These are phyloP conservation scores for Tadarida brasiliensis DNA, from an alignment of 2,797 vertebrate genomes.

Conservation along the genomic window DNA sequence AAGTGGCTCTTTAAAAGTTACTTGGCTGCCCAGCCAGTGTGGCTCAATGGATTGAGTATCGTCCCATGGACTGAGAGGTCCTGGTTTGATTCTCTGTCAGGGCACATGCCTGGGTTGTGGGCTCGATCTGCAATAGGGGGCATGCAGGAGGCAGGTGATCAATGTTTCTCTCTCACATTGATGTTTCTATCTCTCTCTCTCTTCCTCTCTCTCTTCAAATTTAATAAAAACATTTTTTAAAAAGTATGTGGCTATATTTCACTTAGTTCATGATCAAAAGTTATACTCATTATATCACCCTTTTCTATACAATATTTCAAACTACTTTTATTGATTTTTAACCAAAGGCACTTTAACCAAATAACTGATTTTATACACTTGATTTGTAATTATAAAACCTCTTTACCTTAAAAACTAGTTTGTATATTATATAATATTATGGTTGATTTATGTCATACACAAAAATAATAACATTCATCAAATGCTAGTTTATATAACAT, in stretches of 20 bases:
- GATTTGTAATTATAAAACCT: not conserved
- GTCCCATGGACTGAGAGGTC: too few relatives aligned
- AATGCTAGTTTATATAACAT: not conserved
- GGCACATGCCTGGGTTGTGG: too few relatives aligned
- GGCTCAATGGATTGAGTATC: too few relatives aligned
- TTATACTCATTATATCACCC: not conserved
- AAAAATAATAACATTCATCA: conserved; percentile 1
- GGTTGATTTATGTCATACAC: not conserved
- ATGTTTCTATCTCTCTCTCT: too few relatives aligned
- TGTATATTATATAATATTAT: not conserved
- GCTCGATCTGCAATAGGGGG: too few relatives aligned
- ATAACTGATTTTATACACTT: conserved; percentile 45
- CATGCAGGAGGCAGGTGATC: too few relatives aligned
- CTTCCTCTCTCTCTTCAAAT: too few relatives aligned
- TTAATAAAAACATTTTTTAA: too few relatives aligned
- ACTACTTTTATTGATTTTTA: conserved; percentile 47
- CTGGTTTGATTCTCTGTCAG: too few relatives aligned
- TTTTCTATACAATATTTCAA: conserved; percentile 1
- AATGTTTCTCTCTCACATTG: too few relatives aligned
- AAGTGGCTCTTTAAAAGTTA: too few relatives aligned
- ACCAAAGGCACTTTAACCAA: conserved; percentile 39
- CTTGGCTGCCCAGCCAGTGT: too few relatives aligned
- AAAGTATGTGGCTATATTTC: not conserved
- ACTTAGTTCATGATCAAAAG: conserved; percentile 23
- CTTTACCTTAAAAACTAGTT: conserved; percentile 53